These are phyloP conservation scores for Apamea crenata DNA, from an alignment of 2,888 invertebrate species.

Conservation along the genomic window DNA sequence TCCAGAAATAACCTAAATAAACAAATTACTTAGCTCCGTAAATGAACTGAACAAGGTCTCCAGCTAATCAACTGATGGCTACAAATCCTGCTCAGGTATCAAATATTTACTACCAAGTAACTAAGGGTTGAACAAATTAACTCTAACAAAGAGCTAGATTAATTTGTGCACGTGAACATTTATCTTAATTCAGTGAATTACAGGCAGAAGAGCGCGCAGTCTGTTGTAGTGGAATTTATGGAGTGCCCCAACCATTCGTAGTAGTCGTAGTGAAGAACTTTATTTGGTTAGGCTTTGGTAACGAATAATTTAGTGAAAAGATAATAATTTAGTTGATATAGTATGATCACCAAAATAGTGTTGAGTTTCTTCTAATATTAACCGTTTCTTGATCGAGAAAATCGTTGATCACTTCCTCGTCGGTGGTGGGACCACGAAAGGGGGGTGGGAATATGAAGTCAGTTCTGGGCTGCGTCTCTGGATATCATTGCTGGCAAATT, in stretches of 20 bases:
- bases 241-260: not conserved
- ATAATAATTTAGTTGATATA: not conserved
- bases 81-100: conserved; percentile 48
- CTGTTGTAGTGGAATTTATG: conserved; percentile 34
- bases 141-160: conserved; percentile 45
- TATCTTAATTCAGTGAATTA: conserved; percentile 43
- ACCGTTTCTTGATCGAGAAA: too few species aligned
- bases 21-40: not conserved
- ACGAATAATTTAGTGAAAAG: not conserved
- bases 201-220: conserved; percentile 1
- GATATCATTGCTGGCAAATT: too few species aligned
- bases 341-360: not conserved
- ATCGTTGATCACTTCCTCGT: too few species aligned
- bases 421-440: too few species aligned
- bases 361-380: not conserved
- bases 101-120: conserved; percentile 61
- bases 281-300: not conserved
- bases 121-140: conserved; percentile 56
- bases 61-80: conserved; percentile 33
- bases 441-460: too few species aligned
- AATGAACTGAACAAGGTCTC: conserved; percentile 16
- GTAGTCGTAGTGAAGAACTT: not conserved
- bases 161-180: conserved; percentile 48
- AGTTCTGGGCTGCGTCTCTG: too few species aligned
- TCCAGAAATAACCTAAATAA: not conserved